Evolutionary conservation across 2,888 invertebrate genomes (phyloP), one percentile per base, ranked within the genome.

Genomic region (Leucophenga montana): DNA sequence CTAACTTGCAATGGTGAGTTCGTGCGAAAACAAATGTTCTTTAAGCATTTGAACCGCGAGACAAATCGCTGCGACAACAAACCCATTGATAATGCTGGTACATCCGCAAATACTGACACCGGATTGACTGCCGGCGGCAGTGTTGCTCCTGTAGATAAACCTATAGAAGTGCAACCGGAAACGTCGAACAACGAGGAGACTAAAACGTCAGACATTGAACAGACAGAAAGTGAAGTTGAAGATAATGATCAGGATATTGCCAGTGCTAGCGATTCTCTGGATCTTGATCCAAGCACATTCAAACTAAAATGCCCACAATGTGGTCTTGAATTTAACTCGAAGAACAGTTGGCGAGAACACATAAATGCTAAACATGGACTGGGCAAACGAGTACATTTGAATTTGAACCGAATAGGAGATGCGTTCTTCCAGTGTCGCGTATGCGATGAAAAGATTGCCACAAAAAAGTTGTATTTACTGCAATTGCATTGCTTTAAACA

Each of bases 11-110:
- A 73, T 20, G 81, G 80, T 0, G 83, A 85, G 53, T 86, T 86
- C 71, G 86, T 86, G 59, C 85, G 86, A 18, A 86, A 86, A 64
- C 86, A 86, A 77, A 86, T 86, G 86, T 86, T 86, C 71, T 86
- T 86, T 65, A 86, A 86, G 70, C 86, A 86, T 71, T 71, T 86
- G 48, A 87, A 86, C 59, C 79, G 79, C 1, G 78, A 77, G n/a
- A 86, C 87, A 3, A 85, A 86, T 75, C 78, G 81, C 4, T 86
- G 86, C 66, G 84, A 84, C 48, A 77, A 72, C 53, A 69, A 71
- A 31, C 72, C 75, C 9, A 54, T 20, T n/a, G 67, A 71, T 13
- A 73, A 75, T 3, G 69, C 67, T 14, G 69, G 72, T 8, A 73
- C 73, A 53, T 61, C 68, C 8, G 61, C 46, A 14, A 64, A 64